Evolutionary conservation across 2,888 invertebrate species (phyloP), one percentile per base, ranked within the genome.

Genomic region (Macroteleia sp.): DNA sequence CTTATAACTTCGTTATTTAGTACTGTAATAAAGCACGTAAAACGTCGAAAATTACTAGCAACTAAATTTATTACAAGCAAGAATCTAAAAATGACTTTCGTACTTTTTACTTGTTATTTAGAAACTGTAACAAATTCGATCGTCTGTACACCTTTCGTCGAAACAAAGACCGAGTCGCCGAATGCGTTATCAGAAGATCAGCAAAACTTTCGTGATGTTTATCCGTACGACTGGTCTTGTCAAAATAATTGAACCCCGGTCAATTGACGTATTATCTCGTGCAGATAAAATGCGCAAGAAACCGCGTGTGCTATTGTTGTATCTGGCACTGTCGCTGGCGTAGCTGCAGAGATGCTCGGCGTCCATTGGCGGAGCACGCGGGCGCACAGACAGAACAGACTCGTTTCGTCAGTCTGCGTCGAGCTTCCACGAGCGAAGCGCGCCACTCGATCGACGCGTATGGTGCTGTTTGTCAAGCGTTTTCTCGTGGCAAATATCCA

Each of bases 341-440:
- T 69, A 62, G 75, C 32, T 62, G 67, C 67, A 57, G 75, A 75
- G 76, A 69, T 76, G 56, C 76, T 69, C 69, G 69, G 64, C 66
- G 73, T 44, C 30, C 62, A 69, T 70, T 70, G 70, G 70, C 56
- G 77, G 59, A 64, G 46, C 77, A 70, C 66, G 77, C 70, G 73
- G 73, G 48, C 77, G 73, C 67, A 67, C 77, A 50, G 41, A 46
- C 71, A 54, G 41, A 14, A n/a, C n/a, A n/a, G n/a, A n/a, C 70
- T 67, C 62, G 77, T 57, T 64, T 67, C 67, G 71, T 67, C 73
- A 78, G 77, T 78, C 56, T 57, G 73, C 73, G 69, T 46, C 54
- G 77, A 74, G 77, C 73, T 64, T 57, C 69, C 57, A 78, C 67
- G 59, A 57, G 69, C 17, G 73, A 64, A 71, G 46, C 73, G 69